Base-by-base conservation (phyloP, 2,888 invertebrate genomes). In the Perizoma affinitatum region DNA sequence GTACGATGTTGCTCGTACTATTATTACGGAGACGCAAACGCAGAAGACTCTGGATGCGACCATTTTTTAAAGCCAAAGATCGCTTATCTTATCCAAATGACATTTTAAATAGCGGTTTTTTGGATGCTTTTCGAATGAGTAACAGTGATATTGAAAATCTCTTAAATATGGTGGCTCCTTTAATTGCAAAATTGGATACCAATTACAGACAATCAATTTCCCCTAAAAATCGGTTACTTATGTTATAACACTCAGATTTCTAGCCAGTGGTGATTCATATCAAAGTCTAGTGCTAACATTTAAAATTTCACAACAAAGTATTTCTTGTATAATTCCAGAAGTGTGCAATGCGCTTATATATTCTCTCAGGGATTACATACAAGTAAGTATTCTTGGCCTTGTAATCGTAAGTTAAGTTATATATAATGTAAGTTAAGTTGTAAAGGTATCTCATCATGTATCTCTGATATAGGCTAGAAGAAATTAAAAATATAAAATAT, bases 141-240 rank as follows among this genome's bases (percentile, higher is more conserved):
- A n/a, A n/a, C n/a, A n/a, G n/a, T n/a, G n/a, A n/a, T n/a, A n/a
- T 69, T 64, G 68, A 70, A 70, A 65, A 69, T 65, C 58, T 70
- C 42, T 64, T 68, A 62, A 65, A 62, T 61, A 68, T 68, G 63
- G 62, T 70, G 65, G 65, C 68, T 57, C 68, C 70, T 64, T 66
- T 49, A 66, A 69, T 69, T 61, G 67, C 69, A 54, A 70, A 70
- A 67, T 64, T 65, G 63, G 68, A 70, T 64, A 70, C 68, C 61
- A 62, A 70, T 66, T 70, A 65, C 57, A 68, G 66, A 69, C 65
- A 65, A 54, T 62, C 65, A 63, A 69, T 69, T 67, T 64, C 63
- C 54, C 65, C 61, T 63, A 66, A 66, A 66, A 65, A 60, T 68
- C 63, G 67, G 58, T 66, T 69, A 61, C 65, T 66, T 54, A 64